Evolutionary conservation across 2,888 invertebrate species (phyloP), one percentile per base, ranked within the genome.

Genomic region (Trichacis sp.): DNA sequence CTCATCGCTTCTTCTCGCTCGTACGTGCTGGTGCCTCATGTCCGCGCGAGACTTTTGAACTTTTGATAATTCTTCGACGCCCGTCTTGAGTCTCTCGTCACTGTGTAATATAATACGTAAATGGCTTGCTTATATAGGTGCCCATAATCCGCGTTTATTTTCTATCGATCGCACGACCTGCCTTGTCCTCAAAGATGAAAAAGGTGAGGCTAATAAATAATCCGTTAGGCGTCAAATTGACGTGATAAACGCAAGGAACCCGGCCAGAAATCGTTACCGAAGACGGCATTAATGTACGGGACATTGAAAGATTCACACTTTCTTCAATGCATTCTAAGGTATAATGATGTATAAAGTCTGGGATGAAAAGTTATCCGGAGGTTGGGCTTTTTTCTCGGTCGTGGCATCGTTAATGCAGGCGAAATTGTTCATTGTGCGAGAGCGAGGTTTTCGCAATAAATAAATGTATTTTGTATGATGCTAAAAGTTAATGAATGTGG

Each of bases 41-140:
- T 52, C 33, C 55, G 63, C 60, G 67, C 67, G 60, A 68, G 67
- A 68, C 68, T 61, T 68, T 68, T 68, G 68, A 68, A 68, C 68
- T 68, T 68, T 68, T 68, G 64, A 68, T 68, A 43, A 68, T 68
- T 68, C 62, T 68, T 68, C 64, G 68, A 68, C 68, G 68, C 61
- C 54, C 61, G 61, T 58, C 62, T 24, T 52, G 33, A 62, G 66
- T 52, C 66, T 62, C 60, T 64, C 68, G 68, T 68, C 68, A 68
- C 68, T 64, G 58, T 64, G 68, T 68, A 68, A 68, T 58, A 58
- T 61, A 64, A 68, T 68, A 68, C 64, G 64, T 64, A 68, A 68
- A 68, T 64, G 68, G 68, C 68, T 68, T 68, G 68, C 68, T 68
- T 64, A 61, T 67, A 57, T 47, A 63, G 63, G 54, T 63, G 67